These are phyloP conservation scores for Esox lucius DNA, from an alignment of 2,797 vertebrate genomes.

Conservation along the genomic window DNA sequence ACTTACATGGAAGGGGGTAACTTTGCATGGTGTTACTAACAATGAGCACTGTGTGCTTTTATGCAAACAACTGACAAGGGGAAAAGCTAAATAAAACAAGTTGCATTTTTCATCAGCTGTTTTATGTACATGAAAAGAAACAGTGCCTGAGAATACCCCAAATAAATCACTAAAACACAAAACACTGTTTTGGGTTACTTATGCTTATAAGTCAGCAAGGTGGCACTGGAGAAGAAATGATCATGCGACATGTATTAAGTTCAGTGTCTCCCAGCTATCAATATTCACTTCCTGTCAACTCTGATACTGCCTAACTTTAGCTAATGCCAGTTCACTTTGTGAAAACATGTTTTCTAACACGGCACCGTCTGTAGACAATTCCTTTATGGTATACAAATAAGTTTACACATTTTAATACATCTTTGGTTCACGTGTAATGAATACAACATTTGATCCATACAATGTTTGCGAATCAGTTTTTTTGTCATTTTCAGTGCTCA, in stretches of 20 bases:
- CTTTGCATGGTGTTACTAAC: constrained; percentile 26
- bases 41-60: constrained; percentile 10
- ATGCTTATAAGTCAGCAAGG: not conserved
- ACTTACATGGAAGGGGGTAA: constrained; percentile 34
- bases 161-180: constrained; percentile 25
- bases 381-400: not conserved
- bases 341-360: not conserved
- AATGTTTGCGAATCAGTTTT: not conserved
- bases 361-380: not conserved
- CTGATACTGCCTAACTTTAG: not conserved
- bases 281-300: constrained; percentile 5
- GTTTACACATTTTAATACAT: not conserved
- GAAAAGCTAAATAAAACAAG: constrained; percentile 33
- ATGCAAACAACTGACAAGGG: constrained; percentile 30
- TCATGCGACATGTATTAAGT: not conserved
- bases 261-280: not conserved
- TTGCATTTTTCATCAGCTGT: constrained; percentile 36
- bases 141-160: constrained; percentile 19
- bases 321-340: not conserved
- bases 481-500: not conserved
- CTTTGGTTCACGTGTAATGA: not conserved
- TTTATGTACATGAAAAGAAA: constrained; percentile 28
- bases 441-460: not conserved
- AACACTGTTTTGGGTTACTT: constrained; percentile 3
- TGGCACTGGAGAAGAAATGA: not conserved